phyloP scores from a whole-genome alignment of 1,140 invertebrate species.

The Bombus terrestris region DNA sequence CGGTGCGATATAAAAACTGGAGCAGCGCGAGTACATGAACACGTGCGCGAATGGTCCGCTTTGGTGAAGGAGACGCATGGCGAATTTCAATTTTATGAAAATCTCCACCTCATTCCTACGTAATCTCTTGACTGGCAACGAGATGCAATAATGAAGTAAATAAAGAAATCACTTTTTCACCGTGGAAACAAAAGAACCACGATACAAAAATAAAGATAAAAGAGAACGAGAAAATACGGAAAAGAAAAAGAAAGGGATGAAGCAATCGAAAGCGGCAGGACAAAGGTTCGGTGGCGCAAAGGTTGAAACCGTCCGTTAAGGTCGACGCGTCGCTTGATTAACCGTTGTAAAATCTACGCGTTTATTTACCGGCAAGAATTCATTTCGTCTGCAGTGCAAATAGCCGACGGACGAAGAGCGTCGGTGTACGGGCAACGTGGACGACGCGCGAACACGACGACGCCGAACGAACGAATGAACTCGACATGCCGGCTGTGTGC shows the following conservation, averaged over 20 bases:
- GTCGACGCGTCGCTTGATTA: slow-evolving; percentile 73
- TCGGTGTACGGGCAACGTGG: slow-evolving; percentile 41
- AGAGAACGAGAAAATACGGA: background rate
- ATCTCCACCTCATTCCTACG: background rate
- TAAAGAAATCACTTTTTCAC: background rate
- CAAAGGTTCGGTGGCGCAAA: slow-evolving; percentile 37
- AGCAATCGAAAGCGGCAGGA: slow-evolving; percentile 34
- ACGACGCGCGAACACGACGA: slow-evolving; percentile 58
- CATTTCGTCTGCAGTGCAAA: slow-evolving; percentile 69
- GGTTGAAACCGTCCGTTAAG: slow-evolving; percentile 21
- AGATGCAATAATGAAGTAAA: slow-evolving; percentile 1
- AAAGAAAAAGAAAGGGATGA: background rate
- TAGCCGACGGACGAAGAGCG: slow-evolving; percentile 62
- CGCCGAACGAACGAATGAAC: slow-evolving; percentile 54
- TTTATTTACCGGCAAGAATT: slow-evolving; percentile 72
- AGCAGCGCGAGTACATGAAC: background rate
- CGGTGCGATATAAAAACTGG: background rate
- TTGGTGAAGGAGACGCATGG: background rate
- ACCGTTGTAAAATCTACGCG: slow-evolving; percentile 74
- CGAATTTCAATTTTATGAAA: slow-evolving; percentile 18
- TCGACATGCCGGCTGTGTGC: slow-evolving; percentile 61
- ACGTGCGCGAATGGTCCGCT: background rate
- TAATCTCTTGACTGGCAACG: background rate
- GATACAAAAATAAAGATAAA: background rate
- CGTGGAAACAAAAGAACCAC: background rate